phyloP scores from a whole-genome alignment of 2,113 vertebrate species.

The Bubo bubo region DNA sequence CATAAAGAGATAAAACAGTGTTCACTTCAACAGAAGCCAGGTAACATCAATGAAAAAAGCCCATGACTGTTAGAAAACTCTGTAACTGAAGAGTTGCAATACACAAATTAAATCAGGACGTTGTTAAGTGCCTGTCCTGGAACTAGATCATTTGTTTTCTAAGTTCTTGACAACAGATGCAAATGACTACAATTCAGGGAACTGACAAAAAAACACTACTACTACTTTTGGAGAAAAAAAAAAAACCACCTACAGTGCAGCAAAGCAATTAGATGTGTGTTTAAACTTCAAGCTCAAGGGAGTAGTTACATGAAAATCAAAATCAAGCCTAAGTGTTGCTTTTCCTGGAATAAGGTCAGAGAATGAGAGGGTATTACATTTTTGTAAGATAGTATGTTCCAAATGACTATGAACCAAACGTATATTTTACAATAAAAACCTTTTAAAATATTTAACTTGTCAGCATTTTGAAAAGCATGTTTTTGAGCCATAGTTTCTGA shows the following conservation, averaged over 20 bases:
- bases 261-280: background rate
- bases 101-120: background rate
- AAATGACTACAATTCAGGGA: background rate
- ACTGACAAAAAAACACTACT: background rate
- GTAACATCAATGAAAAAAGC: background rate
- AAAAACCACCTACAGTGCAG: background rate
- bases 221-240: background rate
- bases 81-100: background rate
- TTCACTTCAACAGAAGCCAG: background rate
- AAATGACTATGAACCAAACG: background rate
- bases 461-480: background rate
- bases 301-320: background rate
- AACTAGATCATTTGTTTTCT: background rate
- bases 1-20: background rate
- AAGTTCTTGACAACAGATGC: background rate
- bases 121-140: background rate
- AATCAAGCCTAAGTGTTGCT: background rate
- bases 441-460: background rate
- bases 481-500: background rate
- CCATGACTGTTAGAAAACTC: background rate
- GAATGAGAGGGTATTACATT: background rate
- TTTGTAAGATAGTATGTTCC: background rate
- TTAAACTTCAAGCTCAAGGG: background rate
- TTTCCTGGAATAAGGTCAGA: background rate
- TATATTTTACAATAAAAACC: background rate